Evolutionary conservation across 2,888 invertebrate species (phyloP), one percentile per base, ranked within the genome.

Genomic region (Oeneis ivallda): DNA sequence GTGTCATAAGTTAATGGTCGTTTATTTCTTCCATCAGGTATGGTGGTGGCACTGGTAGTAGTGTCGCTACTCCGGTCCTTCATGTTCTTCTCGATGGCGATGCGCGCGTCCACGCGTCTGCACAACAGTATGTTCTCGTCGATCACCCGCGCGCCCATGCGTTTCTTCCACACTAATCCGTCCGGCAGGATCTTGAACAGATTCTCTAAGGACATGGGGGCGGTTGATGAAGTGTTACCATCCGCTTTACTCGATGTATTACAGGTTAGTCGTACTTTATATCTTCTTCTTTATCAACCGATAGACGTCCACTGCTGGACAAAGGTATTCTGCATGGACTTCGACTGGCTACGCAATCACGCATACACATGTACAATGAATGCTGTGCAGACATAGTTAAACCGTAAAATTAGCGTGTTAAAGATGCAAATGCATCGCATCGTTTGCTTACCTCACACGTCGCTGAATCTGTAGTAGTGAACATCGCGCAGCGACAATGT

Each of bases 161-260:
- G 94, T 26, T 98, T 98, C 89, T 98, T 98, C 88, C 97, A 97
- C 80, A 94, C 94, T 4, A 98, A 98, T 85, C 96, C 97, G 0
- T 95, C 95, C 0, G 96, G 96, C 0, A 89, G 96, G 54, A 95
- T 98, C 74, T 89, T 98, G 54, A 98, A 98, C 86, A 92, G 98
- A 32, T 98, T 98, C 86, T 96, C 97, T 0, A 98, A 98, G 84
- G 98, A 98, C 77, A 95, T 97, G 93, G 97, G 94, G 0, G 93
- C 94, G 0, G 93, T 95, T 0, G 95, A 95, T 74, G 95, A 95
- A 75, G 83, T 94, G 8, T 73, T 95, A 66, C 94, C 94, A 0
- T 85, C 89, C 2, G 94, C 94, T 0, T 74, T 94, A 64, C 93
- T 95, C 53, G 95, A 95, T 82, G 93, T 93, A 0, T 74, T 93